Percentiles rank a stretch among this genome's conserved stretches.
phyloP scores from a whole-genome alignment of 64 coral and sea anemone genomes.

The Porites lutea region DNA sequence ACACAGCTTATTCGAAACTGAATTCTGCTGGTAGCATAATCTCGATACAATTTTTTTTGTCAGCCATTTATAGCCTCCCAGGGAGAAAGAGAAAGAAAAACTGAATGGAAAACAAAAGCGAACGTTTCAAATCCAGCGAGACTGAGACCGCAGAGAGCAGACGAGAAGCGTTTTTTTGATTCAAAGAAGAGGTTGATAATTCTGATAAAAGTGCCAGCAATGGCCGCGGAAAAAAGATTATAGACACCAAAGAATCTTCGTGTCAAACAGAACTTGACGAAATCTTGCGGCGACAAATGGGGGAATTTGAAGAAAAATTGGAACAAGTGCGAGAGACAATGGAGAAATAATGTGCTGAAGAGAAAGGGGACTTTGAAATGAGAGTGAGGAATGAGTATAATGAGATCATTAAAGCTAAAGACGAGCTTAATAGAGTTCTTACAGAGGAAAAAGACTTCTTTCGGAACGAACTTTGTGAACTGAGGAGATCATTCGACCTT shows the following conservation, averaged over 20 bases:
- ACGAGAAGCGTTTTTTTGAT: background rate
- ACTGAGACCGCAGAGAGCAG: background rate
- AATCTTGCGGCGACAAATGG: constrained; percentile 12
- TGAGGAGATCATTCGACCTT: constrained; percentile 59
- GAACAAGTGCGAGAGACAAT: constrained; percentile 31
- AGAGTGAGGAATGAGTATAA: constrained; percentile 33
- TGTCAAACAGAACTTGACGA: constrained; percentile 54
- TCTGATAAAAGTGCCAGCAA: background rate
- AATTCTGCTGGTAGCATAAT: background rate
- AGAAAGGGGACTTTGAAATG: constrained; percentile 41
- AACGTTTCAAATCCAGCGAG: background rate
- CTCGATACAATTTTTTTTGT: background rate
- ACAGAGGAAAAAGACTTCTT: constrained; percentile 70
- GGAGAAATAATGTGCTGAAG: constrained; percentile 24
- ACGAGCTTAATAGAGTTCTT: constrained; percentile 49
- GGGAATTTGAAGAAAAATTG: constrained; percentile 18
- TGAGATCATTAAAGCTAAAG: constrained; percentile 53
- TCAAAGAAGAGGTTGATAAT: no score
- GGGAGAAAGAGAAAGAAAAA: background rate
- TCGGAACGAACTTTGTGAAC: constrained; percentile 29
- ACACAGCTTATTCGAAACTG: no score
- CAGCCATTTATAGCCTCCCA: background rate
- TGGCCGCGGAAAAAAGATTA: no score
- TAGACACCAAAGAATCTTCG: background rate
- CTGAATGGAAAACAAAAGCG: background rate